phyloP scores from a whole-genome alignment of 1,140 invertebrate genomes.

The Asbolus verrucosus region DNA sequence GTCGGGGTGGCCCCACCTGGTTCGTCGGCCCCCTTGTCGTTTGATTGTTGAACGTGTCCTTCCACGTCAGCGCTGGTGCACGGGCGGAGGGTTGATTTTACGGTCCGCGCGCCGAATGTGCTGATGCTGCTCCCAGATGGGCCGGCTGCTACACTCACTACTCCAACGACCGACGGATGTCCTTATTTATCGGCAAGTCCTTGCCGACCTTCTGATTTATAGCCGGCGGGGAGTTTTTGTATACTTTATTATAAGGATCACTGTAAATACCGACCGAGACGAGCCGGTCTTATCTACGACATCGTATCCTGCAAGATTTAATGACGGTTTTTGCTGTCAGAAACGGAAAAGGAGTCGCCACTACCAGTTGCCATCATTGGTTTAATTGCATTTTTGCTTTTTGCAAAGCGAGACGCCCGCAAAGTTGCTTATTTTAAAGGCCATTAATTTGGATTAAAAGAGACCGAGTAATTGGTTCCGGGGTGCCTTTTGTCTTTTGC shows the following conservation, averaged over 20 bases:
- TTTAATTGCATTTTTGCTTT: conserved; percentile 25
- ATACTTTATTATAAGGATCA: conserved; percentile 51
- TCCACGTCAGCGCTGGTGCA: conserved; percentile 37
- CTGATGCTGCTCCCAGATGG: conserved; percentile 56
- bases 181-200: conserved; percentile 52
- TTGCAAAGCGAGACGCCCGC: conserved; percentile 1
- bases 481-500: neutral
- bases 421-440: conserved; percentile 5
- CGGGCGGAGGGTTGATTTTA: conserved; percentile 51
- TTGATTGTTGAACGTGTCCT: conserved; percentile 44
- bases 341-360: conserved; percentile 21
- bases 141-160: conserved; percentile 38
- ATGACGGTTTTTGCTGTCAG: conserved; percentile 42
- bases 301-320: conserved; percentile 40
- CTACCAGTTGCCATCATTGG: neutral
- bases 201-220: conserved; percentile 48
- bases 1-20: neutral
- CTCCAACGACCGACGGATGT: conserved; percentile 46
- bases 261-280: conserved; percentile 43
- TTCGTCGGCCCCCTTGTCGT: conserved; percentile 20
- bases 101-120: conserved; percentile 52
- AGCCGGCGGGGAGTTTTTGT: conserved; percentile 44
- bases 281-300: conserved; percentile 20
- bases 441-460: conserved; percentile 4
- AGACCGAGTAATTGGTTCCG: conserved; percentile 3